A percentile compares a stretch with the other conserved stretches of the same genome.
These are phyloP conservation scores for Palythoa heliodiscus DNA, from an alignment of 92 coral and sea anemone genomes.

Conservation along the genomic window DNA sequence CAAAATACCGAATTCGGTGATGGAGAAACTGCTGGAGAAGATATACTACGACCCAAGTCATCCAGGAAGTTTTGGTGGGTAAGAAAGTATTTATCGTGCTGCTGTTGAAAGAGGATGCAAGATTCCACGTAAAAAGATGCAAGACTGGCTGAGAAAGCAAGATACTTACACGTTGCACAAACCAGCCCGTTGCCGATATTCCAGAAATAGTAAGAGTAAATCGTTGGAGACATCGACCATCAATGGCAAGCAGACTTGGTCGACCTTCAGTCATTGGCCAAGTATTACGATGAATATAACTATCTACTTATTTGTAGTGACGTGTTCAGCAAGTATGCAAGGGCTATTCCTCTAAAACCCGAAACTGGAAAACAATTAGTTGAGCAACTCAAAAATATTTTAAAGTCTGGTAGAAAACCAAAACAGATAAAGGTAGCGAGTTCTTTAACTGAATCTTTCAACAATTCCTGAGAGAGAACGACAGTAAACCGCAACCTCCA, in stretches of 20 bases:
- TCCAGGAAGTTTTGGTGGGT: too few relatives aligned
- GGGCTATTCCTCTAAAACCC: conserved; percentile 59
- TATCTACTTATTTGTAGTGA: conserved; percentile 52
- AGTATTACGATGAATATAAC: conserved; percentile 48
- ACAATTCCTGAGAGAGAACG: too few relatives aligned
- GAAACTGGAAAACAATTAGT: conserved; percentile 42
- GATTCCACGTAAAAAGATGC: background rate
- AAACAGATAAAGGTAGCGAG: too few relatives aligned
- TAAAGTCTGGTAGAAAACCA: conserved; percentile 14
- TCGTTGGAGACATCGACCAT: conserved; percentile 52
- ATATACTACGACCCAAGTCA: too few relatives aligned
- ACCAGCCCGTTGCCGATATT: conserved; percentile 10
- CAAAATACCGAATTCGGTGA: too few relatives aligned
- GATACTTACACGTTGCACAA: conserved; percentile 58
- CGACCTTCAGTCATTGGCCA: conserved; percentile 52
- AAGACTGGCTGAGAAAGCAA: conserved; percentile 49
- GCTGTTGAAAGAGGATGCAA: too few relatives aligned
- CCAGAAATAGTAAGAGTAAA: conserved; percentile 46
- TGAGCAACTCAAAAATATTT: conserved; percentile 17
- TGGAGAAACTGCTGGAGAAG: too few relatives aligned
- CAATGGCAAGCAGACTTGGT: conserved; percentile 60
- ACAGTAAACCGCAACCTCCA: too few relatives aligned
- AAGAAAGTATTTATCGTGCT: too few relatives aligned
- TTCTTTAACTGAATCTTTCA: too few relatives aligned
- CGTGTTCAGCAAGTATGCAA: conserved; percentile 55